phyloP scores from a whole-genome alignment of 2,797 vertebrate species.

The Melanotaenia parkinsoni region DNA sequence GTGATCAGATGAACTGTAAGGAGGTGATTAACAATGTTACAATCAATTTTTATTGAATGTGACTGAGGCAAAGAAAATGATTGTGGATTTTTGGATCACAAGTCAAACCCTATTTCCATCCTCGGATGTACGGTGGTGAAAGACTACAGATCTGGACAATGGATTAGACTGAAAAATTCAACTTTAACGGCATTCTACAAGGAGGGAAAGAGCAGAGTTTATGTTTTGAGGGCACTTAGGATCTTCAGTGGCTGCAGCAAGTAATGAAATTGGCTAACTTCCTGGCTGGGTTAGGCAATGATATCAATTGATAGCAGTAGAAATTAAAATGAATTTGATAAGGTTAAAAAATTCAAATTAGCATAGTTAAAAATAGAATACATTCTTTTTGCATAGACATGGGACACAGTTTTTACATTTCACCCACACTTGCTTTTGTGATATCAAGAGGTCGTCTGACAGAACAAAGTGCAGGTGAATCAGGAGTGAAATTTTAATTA shows the following conservation, averaged over 20 bases:
- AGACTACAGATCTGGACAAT: neutral
- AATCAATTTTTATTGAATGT: neutral
- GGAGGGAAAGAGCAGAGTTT: neutral
- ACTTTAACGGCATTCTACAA: neutral
- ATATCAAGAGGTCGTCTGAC: too few relatives aligned
- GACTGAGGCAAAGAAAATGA: neutral
- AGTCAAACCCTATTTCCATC: neutral
- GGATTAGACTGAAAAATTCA: neutral
- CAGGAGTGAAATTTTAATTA: too few relatives aligned
- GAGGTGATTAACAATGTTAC: neutral
- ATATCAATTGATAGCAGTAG: neutral
- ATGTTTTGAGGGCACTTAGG: neutral
- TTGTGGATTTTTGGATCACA: neutral
- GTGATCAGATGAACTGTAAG: neutral
- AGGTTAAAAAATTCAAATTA: neutral
- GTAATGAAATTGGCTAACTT: too few relatives aligned
- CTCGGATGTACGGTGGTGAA: neutral
- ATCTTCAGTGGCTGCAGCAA: too few relatives aligned
- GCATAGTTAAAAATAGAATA: too few relatives aligned
- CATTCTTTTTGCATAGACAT: too few relatives aligned
- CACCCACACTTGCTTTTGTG: too few relatives aligned
- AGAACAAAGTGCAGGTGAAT: too few relatives aligned
- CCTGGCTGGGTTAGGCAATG: neutral
- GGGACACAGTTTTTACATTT: too few relatives aligned
- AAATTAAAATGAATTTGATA: neutral